Percentiles rank a stretch among this genome's conserved stretches.
Evolutionary conservation across 2,888 invertebrate species (phyloP).

Genomic region (Latrodectus hesperus): DNA sequence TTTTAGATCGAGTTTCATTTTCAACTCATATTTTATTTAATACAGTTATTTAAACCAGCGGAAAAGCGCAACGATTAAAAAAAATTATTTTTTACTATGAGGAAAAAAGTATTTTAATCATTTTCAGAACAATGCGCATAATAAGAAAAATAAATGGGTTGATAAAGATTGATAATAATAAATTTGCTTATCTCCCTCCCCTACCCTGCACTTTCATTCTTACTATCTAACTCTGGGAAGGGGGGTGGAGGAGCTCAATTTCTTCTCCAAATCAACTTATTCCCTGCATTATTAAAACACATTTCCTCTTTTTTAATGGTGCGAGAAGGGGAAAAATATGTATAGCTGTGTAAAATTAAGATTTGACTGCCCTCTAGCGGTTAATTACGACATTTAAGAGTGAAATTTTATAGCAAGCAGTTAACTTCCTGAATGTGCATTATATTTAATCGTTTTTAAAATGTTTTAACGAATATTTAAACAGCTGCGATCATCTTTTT

Average conservation of each 20-base stretch:
- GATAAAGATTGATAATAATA: not conserved
- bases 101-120: not conserved
- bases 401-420: slow-evolving; percentile 45
- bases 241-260: slow-evolving; percentile 19
- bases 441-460: slow-evolving; percentile 66
- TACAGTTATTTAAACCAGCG: too few relatives aligned
- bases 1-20: too few relatives aligned
- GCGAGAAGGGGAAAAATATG: not conserved
- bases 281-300: slow-evolving; percentile 53
- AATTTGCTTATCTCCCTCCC: not conserved
- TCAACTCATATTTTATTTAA: too few relatives aligned
- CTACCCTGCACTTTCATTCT: not conserved
- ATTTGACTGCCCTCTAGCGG: slow-evolving; percentile 62
- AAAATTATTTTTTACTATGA: not conserved
- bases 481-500: slow-evolving; percentile 21
- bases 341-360: slow-evolving; percentile 62
- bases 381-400: slow-evolving; percentile 63
- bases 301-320: slow-evolving; percentile 37
- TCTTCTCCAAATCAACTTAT: slow-evolving; percentile 54
- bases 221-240: not conserved
- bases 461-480: slow-evolving; percentile 63
- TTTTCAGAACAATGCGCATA: not conserved
- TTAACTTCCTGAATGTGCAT: slow-evolving; percentile 55
- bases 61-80: too few relatives aligned
- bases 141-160: not conserved